phyloP scores from a whole-genome alignment of 2,113 vertebrate genomes.

The Epinephelus cyanopodus region DNA sequence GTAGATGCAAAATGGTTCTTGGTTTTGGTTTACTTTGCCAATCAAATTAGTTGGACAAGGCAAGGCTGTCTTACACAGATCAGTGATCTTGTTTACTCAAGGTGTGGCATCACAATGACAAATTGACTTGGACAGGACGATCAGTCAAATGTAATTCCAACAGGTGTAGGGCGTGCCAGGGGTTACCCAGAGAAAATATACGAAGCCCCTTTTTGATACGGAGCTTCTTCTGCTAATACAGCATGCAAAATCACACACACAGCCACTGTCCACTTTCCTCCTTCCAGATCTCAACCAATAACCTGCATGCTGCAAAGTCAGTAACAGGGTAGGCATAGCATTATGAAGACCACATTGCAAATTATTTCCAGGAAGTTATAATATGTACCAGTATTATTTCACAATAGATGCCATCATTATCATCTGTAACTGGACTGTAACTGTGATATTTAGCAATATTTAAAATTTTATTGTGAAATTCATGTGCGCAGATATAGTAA shows the following conservation, averaged over 20 bases:
- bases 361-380: too few relatives aligned
- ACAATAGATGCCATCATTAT: too few relatives aligned
- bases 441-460: too few relatives aligned
- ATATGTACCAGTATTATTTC: too few relatives aligned
- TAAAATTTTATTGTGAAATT: too few relatives aligned
- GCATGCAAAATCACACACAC: background rate
- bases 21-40: conserved; percentile 61
- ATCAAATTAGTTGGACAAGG: conserved; percentile 65
- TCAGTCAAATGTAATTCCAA: conserved; percentile 37
- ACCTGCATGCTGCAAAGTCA: too few relatives aligned
- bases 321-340: too few relatives aligned
- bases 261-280: background rate
- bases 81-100: conserved; percentile 44
- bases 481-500: too few relatives aligned
- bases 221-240: background rate
- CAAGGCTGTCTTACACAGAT: conserved; percentile 13
- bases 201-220: background rate
- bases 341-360: too few relatives aligned
- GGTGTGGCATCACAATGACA: conserved; percentile 33
- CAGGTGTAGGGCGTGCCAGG: background rate
- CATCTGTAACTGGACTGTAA: too few relatives aligned
- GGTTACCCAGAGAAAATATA: background rate
- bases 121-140: conserved; percentile 6
- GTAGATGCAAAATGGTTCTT: conserved; percentile 56
- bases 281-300: background rate